Conservation (phyloP, 2,888 invertebrate genomes). For the Cerastis rubricosa region DNA sequence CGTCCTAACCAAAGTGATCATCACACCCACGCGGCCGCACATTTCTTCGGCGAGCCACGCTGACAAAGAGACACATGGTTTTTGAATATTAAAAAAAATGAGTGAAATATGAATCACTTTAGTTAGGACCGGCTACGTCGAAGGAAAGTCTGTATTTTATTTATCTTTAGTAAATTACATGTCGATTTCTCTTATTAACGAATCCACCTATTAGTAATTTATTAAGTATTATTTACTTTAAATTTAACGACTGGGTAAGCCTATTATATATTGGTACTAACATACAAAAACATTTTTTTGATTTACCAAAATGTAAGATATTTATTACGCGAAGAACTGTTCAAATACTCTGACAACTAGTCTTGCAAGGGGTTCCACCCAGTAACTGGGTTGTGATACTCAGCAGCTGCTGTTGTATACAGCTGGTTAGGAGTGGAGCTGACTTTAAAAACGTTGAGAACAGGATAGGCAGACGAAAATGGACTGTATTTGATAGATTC, state of each 20-base stretch:
- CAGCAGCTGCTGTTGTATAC: background rate
- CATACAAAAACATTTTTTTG: slow-evolving; percentile 55
- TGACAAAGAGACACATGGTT: background rate
- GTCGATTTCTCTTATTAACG: slow-evolving; percentile 11
- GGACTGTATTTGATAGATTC: background rate
- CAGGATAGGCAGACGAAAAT: background rate
- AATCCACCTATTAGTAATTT: slow-evolving; percentile 23
- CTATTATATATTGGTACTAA: slow-evolving; percentile 45
- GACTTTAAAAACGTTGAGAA: background rate
- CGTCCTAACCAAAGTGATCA: slow-evolving; percentile 2
- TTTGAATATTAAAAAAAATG: background rate
- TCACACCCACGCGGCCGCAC: background rate
- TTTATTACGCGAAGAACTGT: slow-evolving; percentile 39
- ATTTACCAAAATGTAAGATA: slow-evolving; percentile 33
- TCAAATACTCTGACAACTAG: slow-evolving; percentile 1
- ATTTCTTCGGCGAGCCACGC: background rate
- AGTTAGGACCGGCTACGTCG: background rate
- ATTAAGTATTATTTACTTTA: slow-evolving; percentile 50
- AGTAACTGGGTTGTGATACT: background rate
- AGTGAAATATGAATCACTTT: background rate
- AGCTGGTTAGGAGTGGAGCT: background rate
- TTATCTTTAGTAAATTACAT: background rate
- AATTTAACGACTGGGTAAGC: slow-evolving; percentile 46
- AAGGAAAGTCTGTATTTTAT: background rate
- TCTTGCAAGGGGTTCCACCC: background rate